phyloP scores from a whole-genome alignment of 2,797 vertebrate species.

The Diplodus puntazzo region DNA sequence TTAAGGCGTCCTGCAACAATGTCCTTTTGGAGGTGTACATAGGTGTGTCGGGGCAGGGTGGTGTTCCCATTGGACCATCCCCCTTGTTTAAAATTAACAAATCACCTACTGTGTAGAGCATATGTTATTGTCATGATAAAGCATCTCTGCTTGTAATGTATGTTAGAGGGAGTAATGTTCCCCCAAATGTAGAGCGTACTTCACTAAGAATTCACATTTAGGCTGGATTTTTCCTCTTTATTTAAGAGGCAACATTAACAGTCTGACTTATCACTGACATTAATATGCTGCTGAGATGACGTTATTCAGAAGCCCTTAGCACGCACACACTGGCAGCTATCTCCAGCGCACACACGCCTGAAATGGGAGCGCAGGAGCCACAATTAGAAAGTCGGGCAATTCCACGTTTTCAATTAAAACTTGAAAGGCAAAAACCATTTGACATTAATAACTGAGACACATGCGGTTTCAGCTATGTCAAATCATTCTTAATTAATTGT shows the following conservation, averaged over 20 bases:
- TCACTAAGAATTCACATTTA: slow-evolving; percentile 23
- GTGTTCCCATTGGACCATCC: no score
- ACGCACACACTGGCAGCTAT: slow-evolving; percentile 19
- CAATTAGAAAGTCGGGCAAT: slow-evolving; percentile 67
- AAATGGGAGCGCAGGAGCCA: slow-evolving; percentile 39
- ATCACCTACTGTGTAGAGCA: no score
- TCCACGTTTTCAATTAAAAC: slow-evolving; percentile 77
- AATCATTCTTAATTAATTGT: slow-evolving; percentile 66
- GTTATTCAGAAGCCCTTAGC: slow-evolving; percentile 44
- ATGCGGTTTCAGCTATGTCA: slow-evolving; percentile 51
- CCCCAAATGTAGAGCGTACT: slow-evolving; percentile 1
- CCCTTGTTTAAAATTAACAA: no score
- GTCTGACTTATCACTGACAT: slow-evolving; percentile 43
- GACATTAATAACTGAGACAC: slow-evolving; percentile 64
- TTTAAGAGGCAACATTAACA: slow-evolving; percentile 32
- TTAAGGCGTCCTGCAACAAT: no score
- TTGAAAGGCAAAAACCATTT: slow-evolving; percentile 68
- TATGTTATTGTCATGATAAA: neutral
- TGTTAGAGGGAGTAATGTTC: neutral
- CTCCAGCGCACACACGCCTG: neutral
- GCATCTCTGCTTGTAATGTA: neutral
- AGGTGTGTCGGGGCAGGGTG: no score
- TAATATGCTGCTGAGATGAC: slow-evolving; percentile 46
- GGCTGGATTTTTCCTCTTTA: slow-evolving; percentile 4
- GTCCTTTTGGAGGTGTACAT: no score